phyloP scores from a whole-genome alignment of 2,888 invertebrate genomes.

The Heliothis peltigera region DNA sequence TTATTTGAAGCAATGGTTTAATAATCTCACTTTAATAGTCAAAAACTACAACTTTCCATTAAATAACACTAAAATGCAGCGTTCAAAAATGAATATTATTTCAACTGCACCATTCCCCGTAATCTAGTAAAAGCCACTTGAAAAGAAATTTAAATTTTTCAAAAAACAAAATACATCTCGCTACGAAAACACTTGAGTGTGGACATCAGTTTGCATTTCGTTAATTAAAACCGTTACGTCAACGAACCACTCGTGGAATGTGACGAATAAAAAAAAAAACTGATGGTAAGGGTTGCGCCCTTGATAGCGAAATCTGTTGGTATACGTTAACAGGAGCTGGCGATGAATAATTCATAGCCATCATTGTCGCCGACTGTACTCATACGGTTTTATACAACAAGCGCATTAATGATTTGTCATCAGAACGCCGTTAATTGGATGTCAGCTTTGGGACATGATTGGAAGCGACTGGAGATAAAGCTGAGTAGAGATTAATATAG shows the following conservation, averaged over 20 bases:
- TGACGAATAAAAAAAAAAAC: conserved; percentile 63
- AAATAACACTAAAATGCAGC: neutral
- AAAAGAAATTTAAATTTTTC: conserved; percentile 32
- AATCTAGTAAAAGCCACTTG: conserved; percentile 47
- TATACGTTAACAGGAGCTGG: conserved; percentile 70
- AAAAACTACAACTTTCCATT: neutral
- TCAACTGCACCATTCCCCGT: neutral
- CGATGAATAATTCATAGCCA: conserved; percentile 76
- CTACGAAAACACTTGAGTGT: conserved; percentile 51
- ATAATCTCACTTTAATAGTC: neutral
- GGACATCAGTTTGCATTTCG: conserved; percentile 58
- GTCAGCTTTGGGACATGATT: conserved; percentile 52
- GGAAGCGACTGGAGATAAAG: conserved; percentile 37
- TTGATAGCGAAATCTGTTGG: conserved; percentile 71
- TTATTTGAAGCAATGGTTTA: conserved; percentile 1
- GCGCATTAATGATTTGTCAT: conserved; percentile 61
- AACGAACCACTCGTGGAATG: conserved; percentile 55
- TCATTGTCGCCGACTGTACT: conserved; percentile 59
- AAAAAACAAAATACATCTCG: conserved; percentile 47
- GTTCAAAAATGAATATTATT: conserved; percentile 15
- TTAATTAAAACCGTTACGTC: conserved; percentile 61
- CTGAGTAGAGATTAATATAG: conserved; percentile 41
- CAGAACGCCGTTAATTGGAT: conserved; percentile 60
- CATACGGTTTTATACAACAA: conserved; percentile 57
- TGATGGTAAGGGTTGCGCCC: conserved; percentile 62